A percentile compares a stretch with the other conserved stretches of the same genome.
phyloP scores from a whole-genome alignment of 2,113 vertebrate species.

The Takifugu flavidus region DNA sequence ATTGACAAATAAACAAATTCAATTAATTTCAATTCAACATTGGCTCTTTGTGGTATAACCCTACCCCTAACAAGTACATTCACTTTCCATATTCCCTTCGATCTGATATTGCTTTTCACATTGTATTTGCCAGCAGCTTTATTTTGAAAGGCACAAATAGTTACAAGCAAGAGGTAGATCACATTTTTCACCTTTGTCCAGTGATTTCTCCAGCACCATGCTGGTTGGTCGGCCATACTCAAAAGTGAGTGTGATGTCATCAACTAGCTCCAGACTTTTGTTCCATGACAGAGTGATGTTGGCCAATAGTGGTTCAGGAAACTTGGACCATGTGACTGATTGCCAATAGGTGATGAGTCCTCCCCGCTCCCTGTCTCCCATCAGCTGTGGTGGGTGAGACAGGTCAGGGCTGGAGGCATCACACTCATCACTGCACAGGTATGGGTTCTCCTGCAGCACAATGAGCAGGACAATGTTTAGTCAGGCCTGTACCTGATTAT shows the following conservation, averaged over 20 bases:
- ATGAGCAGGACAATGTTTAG: background rate
- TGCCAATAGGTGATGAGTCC: slow-evolving; percentile 97
- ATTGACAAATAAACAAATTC: too few relatives aligned
- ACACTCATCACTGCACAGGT: slow-evolving; percentile 98
- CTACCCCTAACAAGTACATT: too few relatives aligned
- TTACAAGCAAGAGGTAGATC: too few relatives aligned
- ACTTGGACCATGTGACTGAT: slow-evolving; percentile 93
- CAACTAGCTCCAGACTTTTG: slow-evolving; percentile 94
- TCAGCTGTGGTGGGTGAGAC: slow-evolving; percentile 93
- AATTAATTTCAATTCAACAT: too few relatives aligned
- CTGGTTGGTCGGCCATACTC: slow-evolving; percentile 93
- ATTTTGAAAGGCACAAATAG: too few relatives aligned
- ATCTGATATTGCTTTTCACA: too few relatives aligned
- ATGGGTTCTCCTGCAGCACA: slow-evolving; percentile 86
- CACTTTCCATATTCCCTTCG: too few relatives aligned
- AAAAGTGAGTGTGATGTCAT: slow-evolving; percentile 92
- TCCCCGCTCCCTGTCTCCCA: slow-evolving; percentile 92
- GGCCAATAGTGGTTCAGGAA: slow-evolving; percentile 88
- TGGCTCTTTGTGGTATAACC: too few relatives aligned
- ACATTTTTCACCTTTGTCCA: slow-evolving; percentile 81
- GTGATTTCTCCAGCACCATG: slow-evolving; percentile 96
- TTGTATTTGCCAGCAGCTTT: too few relatives aligned
- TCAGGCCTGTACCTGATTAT: background rate
- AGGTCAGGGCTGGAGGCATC: slow-evolving; percentile 90
- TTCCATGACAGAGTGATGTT: slow-evolving; percentile 97